Base-by-base conservation (phyloP, 2,888 invertebrate genomes). In the Drosophila parthenogenetica region DNA sequence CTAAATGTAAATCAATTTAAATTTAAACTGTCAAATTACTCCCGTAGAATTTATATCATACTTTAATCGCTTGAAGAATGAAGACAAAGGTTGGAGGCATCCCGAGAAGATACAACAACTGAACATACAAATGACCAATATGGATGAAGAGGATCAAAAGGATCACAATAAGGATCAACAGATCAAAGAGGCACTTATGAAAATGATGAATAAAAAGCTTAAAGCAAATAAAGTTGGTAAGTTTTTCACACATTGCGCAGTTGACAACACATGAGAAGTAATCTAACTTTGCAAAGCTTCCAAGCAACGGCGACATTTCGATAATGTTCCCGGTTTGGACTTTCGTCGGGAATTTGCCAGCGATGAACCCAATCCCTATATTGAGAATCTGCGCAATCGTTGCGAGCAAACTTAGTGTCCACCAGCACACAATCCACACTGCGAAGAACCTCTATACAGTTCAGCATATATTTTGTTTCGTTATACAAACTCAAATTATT, bases 291-390 rank as follows among this genome's bases (percentile, higher is more conserved):
- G 3, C 5, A 7, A 35, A 71, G 74, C 46, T 29, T 4, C 39
- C 13, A 53, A 29, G 2, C 29, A 40, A 3, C 32, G 43, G 5
- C 16, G 25, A 11, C 62, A 49, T 3, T 17, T 35, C 8, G 14
- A 55, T 8, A 50, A 16, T 17, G 51, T 25, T 7, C 49, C 77
- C 4, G 60, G 29, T 0, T 7, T 66, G 45, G 73, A 80, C 8
- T 39, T 77, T 0, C 45, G 35, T 5, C 65, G 45, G 0, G 79
- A 79, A n/a, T 80, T 80, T 5, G 73, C 73, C 48, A 79, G 73
- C 46, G 79, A 80, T 25, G 66, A 77, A n/a, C 58, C 77, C 19
- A 79, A 80, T 69, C 81, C 79, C 10, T 77, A 73, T 19, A 65
- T 80, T 7, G 73, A 73, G 3, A 50, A 25, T 46, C 14, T 58